Base-by-base conservation (phyloP, 2,888 invertebrate genomes). In the Cantharis rustica region DNA sequence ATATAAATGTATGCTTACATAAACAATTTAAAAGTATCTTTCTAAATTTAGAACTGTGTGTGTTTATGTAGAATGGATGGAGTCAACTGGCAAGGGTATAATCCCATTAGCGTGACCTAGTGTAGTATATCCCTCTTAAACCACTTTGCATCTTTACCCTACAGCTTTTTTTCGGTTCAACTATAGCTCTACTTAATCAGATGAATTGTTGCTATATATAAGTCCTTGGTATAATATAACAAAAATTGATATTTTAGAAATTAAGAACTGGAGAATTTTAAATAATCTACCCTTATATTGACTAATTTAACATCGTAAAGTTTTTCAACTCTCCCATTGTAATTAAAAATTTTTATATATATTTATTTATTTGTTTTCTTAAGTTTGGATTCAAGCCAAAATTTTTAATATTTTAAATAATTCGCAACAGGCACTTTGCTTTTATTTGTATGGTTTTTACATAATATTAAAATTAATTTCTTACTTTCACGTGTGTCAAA, bases 121-220 rank as follows among this genome's bases (percentile, higher is more conserved):
- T 79, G 78, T 76, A 79, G 79, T 71, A 79, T 80, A 83, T 82
- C 82, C 81, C 77, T 80, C 79, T 73, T 84, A 84, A 84, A 84
- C 84, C 84, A 84, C 84, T 84, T 84, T 84, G 84, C 84, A 84
- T 84, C 84, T 83, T 83, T 82, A 81, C 80, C 82, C 79, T 79
- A 80, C 81, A 80, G 82, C 81, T 82, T 84, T 66, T 83, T 83
- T 84, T 80, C 82, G 81, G 82, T 82, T 82, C 82, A 78, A 79
- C 75, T 80, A 81, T 82, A 84, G 84, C 83, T 84, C 84, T 84
- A 83, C 83, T 82, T 84, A 84, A 84, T 84, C 83, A 84, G 82
- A 82, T 82, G 80, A 84, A 84, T 81, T 78, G 81, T 75, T 71
- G 73, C 79, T 71, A 79, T 79, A 80, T 75, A 80, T 79, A 79